These are phyloP conservation scores for Mesoclemmys tuberculata DNA, from an alignment of 2,113 vertebrate genomes.

Conservation along the genomic window DNA sequence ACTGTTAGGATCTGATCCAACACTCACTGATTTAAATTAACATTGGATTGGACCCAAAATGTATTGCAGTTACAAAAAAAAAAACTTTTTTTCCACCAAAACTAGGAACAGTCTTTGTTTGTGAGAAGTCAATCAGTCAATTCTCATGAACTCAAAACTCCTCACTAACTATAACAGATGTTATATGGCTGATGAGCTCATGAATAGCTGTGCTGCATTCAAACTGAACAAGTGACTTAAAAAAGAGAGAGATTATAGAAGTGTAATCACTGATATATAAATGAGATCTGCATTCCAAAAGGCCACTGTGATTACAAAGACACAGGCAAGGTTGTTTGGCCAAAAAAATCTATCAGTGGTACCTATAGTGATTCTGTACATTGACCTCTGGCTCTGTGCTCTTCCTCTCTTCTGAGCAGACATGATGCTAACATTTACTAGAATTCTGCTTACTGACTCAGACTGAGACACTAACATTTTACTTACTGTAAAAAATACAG, in stretches of 20 bases:
- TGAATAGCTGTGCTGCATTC: neutral
- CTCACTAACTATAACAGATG: neutral
- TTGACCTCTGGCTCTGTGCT: neutral
- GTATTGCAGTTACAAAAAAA: neutral
- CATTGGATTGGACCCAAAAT: neutral
- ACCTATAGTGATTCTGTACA: neutral
- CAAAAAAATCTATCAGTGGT: neutral
- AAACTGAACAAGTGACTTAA: neutral
- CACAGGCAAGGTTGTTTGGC: neutral
- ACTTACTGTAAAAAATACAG: neutral
- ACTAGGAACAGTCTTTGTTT: fast-evolving
- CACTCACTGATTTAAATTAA: neutral
- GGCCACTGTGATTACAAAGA: neutral
- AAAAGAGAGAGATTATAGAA: neutral
- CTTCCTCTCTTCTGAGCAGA: neutral
- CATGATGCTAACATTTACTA: neutral
- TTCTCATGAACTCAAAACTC: neutral
- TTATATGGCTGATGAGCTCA: neutral
- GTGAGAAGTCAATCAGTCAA: neutral
- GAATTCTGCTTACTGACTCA: neutral
- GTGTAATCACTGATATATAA: neutral
- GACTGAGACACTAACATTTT: neutral
- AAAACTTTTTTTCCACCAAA: neutral
- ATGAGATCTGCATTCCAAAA: neutral
- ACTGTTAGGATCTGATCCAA: neutral